Conservation (phyloP, 1,140 invertebrate genomes). For the Dryas iulia region DNA sequence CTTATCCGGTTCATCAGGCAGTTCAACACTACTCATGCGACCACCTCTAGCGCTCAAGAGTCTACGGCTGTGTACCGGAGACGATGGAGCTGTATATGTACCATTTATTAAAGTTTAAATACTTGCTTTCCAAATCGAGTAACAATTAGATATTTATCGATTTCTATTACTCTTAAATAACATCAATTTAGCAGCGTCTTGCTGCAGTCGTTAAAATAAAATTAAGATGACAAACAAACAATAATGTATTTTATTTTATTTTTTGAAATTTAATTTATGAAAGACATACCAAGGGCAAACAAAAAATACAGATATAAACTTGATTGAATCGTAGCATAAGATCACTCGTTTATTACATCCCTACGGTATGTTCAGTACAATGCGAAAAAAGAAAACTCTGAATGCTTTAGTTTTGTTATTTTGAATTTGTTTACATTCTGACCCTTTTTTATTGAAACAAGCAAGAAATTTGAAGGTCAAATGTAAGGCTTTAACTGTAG, state of each 20-base stretch:
- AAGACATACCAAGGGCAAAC: neutral
- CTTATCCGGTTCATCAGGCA: conserved; percentile 94
- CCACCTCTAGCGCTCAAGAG: conserved; percentile 90
- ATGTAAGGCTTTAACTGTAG: neutral
- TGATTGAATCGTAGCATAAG: conserved; percentile 21
- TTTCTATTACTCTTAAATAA: neutral
- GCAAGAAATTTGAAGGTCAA: neutral
- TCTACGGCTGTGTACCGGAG: conserved; percentile 90
- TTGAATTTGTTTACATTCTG: neutral
- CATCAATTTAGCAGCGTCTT: too few species aligned
- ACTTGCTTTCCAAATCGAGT: neutral
- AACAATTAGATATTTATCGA: neutral
- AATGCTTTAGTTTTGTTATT: conserved; percentile 11
- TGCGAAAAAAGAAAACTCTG: conserved; percentile 10
- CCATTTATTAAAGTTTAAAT: neutral
- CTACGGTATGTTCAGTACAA: conserved; percentile 8
- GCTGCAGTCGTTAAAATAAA: neutral
- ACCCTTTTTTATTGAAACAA: neutral
- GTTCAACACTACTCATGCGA: conserved; percentile 94
- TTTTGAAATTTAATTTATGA: neutral
- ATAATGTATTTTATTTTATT: neutral
- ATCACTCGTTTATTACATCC: conserved; percentile 16
- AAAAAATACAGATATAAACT: neutral
- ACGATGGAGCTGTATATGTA: conserved; percentile 91
- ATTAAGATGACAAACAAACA: neutral